These are phyloP conservation scores for Takifugu ocellatus DNA, from an alignment of 2,797 vertebrate species.

Conservation along the genomic window DNA sequence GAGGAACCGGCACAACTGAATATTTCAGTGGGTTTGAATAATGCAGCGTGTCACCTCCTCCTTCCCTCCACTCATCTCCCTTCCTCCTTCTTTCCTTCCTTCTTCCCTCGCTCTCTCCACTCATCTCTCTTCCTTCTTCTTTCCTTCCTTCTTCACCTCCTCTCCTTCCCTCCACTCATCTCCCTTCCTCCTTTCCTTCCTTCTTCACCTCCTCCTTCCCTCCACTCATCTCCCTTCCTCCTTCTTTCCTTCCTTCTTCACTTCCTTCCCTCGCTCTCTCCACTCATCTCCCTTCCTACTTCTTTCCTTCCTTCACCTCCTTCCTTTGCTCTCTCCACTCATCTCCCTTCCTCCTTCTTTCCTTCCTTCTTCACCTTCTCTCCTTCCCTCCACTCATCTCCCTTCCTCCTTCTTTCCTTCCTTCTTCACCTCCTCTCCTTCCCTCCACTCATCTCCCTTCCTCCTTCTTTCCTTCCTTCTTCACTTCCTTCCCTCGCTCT, in stretches of 20 bases:
- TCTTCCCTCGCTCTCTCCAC: background rate
- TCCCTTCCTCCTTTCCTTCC: no score
- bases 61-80: conserved; percentile 41
- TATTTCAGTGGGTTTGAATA: conserved; percentile 78
- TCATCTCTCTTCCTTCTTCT: conserved; percentile 5
- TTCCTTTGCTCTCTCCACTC: conserved; percentile 14
- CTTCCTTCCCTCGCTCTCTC: no score
- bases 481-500: conserved; percentile 1
- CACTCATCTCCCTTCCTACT: conserved; percentile 8
- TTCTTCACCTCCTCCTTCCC: no score
- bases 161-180: no score
- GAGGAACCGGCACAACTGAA: conserved; percentile 67
- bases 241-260: no score
- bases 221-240: no score
- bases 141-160: conserved; percentile 24
- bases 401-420: conserved; percentile 20
- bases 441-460: no score
- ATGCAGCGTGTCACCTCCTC: conserved; percentile 72
- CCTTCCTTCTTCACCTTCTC: conserved; percentile 4
- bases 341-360: conserved; percentile 9
- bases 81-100: conserved; percentile 55
- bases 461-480: no score
- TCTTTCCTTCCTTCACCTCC: no score
- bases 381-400: no score
- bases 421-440: conserved; percentile 27